These are phyloP conservation scores for Crenuchus spilurus DNA, from an alignment of 2,797 vertebrate species.

Conservation along the genomic window DNA sequence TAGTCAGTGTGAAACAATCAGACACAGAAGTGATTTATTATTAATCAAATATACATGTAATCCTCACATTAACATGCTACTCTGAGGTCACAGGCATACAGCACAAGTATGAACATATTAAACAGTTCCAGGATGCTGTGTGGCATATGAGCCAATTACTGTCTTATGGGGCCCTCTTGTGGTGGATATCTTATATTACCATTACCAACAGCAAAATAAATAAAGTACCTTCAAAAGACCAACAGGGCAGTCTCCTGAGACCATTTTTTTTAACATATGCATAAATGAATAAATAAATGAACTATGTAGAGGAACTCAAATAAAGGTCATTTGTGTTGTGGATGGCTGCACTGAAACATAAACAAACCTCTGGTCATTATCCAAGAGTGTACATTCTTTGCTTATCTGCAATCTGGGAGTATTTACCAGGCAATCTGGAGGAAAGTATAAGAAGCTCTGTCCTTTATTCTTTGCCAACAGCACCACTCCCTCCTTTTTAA, in stretches of 20 bases:
- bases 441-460: constrained; percentile 7
- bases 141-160: constrained; percentile 31
- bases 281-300: too few species aligned
- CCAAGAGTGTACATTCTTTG: constrained; percentile 7
- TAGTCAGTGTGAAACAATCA: too few species aligned
- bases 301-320: not conserved
- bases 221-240: not conserved
- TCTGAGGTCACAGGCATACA: not conserved
- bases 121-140: not conserved
- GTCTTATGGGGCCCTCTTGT: constrained; percentile 37
- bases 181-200: not conserved
- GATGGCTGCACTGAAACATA: not conserved
- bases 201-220: not conserved
- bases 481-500: not conserved
- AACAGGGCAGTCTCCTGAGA: too few species aligned
- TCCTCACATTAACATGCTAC: constrained; percentile 18
- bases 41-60: too few species aligned
- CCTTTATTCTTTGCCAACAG: not conserved
- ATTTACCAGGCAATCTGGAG: not conserved
- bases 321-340: not conserved
- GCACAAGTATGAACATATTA: constrained; percentile 1
- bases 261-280: too few species aligned
- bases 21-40: too few species aligned
- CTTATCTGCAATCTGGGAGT: not conserved
- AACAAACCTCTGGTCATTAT: not conserved